phyloP scores from a whole-genome alignment of 2,113 vertebrate species.

The Lepus europaeus region DNA sequence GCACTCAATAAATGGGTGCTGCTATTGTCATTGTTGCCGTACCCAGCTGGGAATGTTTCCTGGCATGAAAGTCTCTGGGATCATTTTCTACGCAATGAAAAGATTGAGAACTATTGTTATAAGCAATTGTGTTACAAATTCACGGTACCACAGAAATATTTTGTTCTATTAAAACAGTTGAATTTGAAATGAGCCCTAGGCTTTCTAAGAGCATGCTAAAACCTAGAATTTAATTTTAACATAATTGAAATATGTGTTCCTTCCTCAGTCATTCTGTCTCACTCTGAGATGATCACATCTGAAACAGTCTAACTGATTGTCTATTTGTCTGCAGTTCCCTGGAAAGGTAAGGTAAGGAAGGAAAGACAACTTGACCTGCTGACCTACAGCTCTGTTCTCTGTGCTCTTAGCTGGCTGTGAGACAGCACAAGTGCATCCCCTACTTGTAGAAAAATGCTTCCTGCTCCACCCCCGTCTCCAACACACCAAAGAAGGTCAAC shows the following conservation, averaged over 20 bases:
- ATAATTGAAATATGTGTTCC: not conserved
- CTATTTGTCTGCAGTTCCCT: not conserved
- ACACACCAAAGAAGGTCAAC: not conserved
- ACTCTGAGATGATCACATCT: not conserved
- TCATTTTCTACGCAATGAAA: not conserved
- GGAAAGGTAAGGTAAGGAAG: not conserved
- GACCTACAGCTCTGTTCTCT: not conserved
- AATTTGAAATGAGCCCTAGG: not conserved
- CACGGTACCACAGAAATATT: not conserved
- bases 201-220: not conserved
- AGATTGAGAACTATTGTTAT: not conserved
- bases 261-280: not conserved
- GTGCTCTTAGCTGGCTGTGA: fast-evolving
- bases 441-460: not conserved
- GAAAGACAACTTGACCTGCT: not conserved
- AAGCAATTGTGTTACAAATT: not conserved
- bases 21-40: not conserved
- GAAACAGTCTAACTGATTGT: not conserved
- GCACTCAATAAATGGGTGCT: not conserved
- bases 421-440: fast-evolving
- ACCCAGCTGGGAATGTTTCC: not conserved
- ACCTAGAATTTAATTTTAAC: not conserved
- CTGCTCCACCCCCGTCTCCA: not conserved
- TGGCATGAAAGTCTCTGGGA: not conserved
- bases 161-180: not conserved